Evolutionary conservation across 2,113 vertebrate species (phyloP).

Genomic region (Gymnarchus niloticus): DNA sequence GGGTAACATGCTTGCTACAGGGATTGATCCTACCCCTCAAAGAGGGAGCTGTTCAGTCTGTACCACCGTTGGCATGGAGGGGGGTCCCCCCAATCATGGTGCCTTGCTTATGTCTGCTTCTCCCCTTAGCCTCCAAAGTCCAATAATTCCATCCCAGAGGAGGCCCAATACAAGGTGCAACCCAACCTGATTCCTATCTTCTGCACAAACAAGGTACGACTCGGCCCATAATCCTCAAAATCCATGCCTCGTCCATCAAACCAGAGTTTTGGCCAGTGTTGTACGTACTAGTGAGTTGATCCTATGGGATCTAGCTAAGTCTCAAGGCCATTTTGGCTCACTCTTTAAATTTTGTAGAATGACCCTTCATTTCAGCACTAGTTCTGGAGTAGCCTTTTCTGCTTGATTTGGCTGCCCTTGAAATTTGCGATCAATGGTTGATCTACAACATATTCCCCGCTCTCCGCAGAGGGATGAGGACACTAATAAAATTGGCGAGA

Average conservation of each 20-base stretch:
- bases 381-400: not conserved
- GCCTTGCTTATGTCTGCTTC: not conserved
- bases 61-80: not conserved
- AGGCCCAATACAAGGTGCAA: slow-evolving; percentile 37
- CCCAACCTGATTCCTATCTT: slow-evolving; percentile 69
- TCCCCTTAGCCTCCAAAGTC: slow-evolving; percentile 60
- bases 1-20: not conserved
- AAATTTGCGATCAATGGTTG: not conserved
- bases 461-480: slow-evolving; percentile 74
- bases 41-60: not conserved
- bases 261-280: not conserved
- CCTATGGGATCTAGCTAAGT: not conserved
- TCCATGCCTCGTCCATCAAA: not conserved
- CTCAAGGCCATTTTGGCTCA: not conserved
- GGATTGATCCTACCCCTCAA: not conserved
- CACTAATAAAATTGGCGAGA: slow-evolving; percentile 51
- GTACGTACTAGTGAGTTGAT: not conserved
- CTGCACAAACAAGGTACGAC: slow-evolving; percentile 77
- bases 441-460: not conserved
- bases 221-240: no score
- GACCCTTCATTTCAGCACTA: not conserved
- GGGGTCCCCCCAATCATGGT: not conserved
- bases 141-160: slow-evolving; percentile 56
- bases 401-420: not conserved
- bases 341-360: not conserved